Evolutionary conservation across 1,140 invertebrate genomes (phyloP).

Genomic region (Eupristina koningsbergeri): DNA sequence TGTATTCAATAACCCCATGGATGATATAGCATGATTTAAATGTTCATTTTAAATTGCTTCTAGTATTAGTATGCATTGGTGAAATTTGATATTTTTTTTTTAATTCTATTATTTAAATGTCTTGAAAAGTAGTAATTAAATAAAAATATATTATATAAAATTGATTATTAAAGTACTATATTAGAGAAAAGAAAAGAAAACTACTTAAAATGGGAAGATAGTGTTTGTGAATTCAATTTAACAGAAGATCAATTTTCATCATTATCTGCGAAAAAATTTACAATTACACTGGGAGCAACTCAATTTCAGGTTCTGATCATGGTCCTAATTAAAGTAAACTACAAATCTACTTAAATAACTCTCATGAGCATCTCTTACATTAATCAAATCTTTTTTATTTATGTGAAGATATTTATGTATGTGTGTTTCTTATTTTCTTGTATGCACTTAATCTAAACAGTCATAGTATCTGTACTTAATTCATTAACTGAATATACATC

Average conservation of each 20-base stretch:
- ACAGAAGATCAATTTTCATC: constrained; percentile 16
- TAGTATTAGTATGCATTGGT: neutral
- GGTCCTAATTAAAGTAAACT: constrained; percentile 7
- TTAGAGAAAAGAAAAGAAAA: neutral
- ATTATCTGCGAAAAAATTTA: constrained; percentile 9
- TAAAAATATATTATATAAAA: too few relatives aligned
- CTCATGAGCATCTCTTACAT: constrained; percentile 6
- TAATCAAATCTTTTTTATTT: constrained; percentile 26
- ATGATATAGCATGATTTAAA: neutral
- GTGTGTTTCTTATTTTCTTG: too few relatives aligned
- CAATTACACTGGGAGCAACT: neutral
- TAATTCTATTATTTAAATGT: too few relatives aligned
- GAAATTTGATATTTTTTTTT: too few relatives aligned
- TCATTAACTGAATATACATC: too few relatives aligned
- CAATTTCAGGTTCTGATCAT: neutral
- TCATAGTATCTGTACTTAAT: too few relatives aligned
- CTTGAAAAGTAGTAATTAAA: too few relatives aligned
- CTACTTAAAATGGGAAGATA: neutral
- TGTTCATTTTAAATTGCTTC: neutral
- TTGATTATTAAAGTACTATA: too few relatives aligned
- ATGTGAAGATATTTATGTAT: too few relatives aligned
- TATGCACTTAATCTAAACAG: too few relatives aligned
- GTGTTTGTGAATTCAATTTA: constrained; percentile 49
- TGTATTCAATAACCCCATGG: constrained; percentile 10
- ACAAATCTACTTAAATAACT: constrained; percentile 11